A percentile compares a stretch with the other conserved stretches of the same genome.
These are phyloP conservation scores for Chrysolophus pictus DNA, from an alignment of 2,797 vertebrate genomes.

Conservation along the genomic window DNA sequence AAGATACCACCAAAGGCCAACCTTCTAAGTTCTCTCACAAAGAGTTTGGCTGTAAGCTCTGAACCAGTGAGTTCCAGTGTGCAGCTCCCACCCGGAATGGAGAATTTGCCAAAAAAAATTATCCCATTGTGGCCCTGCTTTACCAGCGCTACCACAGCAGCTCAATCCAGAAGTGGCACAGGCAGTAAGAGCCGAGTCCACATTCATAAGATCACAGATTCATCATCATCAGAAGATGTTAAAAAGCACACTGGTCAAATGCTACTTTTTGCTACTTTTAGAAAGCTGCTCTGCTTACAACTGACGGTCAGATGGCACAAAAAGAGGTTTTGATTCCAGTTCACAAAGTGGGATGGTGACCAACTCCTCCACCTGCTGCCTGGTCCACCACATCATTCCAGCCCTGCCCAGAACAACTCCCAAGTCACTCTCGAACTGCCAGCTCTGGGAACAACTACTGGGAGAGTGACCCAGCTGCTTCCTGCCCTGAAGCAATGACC, in stretches of 20 bases:
- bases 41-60: neutral
- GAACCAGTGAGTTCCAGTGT: neutral
- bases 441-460: neutral
- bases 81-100: neutral
- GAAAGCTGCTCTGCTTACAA: neutral
- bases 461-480: neutral
- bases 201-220: neutral
- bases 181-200: neutral
- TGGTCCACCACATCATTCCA: neutral
- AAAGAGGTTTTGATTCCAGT: neutral
- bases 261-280: neutral
- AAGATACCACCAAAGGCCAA: neutral
- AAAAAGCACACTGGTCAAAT: neutral
- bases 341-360: neutral
- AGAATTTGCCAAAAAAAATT: neutral
- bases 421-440: neutral
- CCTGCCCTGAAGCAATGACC: neutral
- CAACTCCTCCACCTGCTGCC: neutral
- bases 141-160: neutral
- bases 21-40: neutral
- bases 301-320: neutral
- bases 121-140: neutral
- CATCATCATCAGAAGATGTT: neutral
- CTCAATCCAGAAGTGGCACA: neutral
- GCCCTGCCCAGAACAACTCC: neutral